These are phyloP conservation scores for Neodon shergylaensis DNA, from an alignment of 2,113 vertebrate species.

Conservation along the genomic window DNA sequence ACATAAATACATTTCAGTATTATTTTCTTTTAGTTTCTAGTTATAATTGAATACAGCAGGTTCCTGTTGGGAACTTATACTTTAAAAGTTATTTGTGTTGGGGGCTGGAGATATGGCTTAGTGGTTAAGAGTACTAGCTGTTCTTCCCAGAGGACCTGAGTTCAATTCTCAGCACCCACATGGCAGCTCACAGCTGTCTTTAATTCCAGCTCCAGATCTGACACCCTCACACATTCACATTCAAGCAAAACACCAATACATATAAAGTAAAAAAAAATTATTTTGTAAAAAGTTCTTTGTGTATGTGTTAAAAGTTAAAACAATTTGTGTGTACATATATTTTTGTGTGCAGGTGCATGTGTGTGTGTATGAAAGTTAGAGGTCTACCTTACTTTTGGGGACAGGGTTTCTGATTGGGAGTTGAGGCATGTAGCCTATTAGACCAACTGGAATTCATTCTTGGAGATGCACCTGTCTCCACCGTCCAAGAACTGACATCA, in stretches of 20 bases:
- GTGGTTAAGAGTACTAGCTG: too few relatives aligned
- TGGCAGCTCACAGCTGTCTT: too few relatives aligned
- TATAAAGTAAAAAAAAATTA: too few relatives aligned
- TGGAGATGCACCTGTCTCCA: neutral
- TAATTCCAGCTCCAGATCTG: too few relatives aligned
- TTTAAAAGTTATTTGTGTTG: neutral
- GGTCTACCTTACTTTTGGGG: neutral
- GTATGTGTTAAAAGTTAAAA: neutral
- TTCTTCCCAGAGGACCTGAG: too few relatives aligned
- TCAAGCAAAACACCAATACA: too few relatives aligned
- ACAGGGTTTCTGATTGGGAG: neutral
- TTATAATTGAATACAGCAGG: slow-evolving; percentile 2
- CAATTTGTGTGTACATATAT: neutral
- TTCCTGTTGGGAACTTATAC: neutral
- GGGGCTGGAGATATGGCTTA: too few relatives aligned
- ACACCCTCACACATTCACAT: too few relatives aligned
- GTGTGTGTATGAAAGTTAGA: neutral
- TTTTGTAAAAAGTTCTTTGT: neutral
- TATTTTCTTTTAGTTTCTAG: slow-evolving; percentile 4
- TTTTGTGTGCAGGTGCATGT: too few relatives aligned
- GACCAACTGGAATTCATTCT: neutral
- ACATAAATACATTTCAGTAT: neutral
- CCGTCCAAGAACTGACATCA: neutral
- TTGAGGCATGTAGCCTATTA: neutral
- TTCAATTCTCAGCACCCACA: too few relatives aligned